These are phyloP conservation scores for Seriola aureovittata DNA, from an alignment of 2,113 vertebrate genomes.

Conservation along the genomic window DNA sequence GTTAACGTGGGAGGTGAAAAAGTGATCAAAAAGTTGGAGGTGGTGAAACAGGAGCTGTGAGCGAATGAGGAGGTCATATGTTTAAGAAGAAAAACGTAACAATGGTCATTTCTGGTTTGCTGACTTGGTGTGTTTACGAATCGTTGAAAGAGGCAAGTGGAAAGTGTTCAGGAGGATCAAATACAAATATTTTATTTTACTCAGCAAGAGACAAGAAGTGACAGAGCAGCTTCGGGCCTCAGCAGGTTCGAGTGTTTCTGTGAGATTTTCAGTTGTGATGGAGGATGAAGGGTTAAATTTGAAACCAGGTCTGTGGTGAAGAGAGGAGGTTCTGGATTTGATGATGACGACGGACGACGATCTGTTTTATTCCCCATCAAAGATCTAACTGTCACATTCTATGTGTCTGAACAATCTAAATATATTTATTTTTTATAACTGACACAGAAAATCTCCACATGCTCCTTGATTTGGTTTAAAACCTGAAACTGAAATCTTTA, in stretches of 20 bases:
- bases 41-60: slow-evolving; percentile 24
- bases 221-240: slow-evolving; percentile 32
- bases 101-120: slow-evolving; percentile 68
- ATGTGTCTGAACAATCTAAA: slow-evolving; percentile 42
- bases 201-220: slow-evolving; percentile 26
- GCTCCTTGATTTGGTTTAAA: slow-evolving; percentile 2
- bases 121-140: slow-evolving; percentile 67
- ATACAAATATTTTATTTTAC: slow-evolving; percentile 49
- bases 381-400: slow-evolving; percentile 3
- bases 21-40: slow-evolving; percentile 50
- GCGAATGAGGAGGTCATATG: slow-evolving; percentile 50
- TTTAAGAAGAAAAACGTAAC: slow-evolving; percentile 20
- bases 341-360: not conserved
- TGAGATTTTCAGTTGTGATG: slow-evolving; percentile 23
- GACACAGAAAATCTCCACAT: slow-evolving; percentile 20
- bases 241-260: slow-evolving; percentile 25
- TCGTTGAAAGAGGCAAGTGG: slow-evolving; percentile 67
- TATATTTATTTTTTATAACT: slow-evolving; percentile 65
- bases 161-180: slow-evolving; percentile 65
- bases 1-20: slow-evolving; percentile 43
- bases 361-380: slow-evolving; percentile 15
- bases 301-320: slow-evolving; percentile 9
- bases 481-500: slow-evolving; percentile 9
- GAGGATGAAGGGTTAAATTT: slow-evolving; percentile 10
- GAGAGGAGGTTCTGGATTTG: slow-evolving; percentile 21